Evolutionary conservation across 2,797 vertebrate species (phyloP).

Genomic region (Enoplosus armatus): DNA sequence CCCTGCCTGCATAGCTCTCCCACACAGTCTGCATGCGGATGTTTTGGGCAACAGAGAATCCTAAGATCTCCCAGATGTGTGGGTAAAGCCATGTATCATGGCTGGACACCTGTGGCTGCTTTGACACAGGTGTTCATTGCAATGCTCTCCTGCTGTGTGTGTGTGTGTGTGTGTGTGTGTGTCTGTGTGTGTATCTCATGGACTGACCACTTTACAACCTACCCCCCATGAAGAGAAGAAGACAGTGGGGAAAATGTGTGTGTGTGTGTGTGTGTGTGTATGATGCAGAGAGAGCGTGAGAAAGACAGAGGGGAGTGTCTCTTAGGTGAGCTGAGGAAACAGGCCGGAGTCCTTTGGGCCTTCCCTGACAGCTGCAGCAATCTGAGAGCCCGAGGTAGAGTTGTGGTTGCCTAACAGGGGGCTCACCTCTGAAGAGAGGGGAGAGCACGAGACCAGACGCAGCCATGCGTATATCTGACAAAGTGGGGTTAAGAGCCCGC

Average conservation of each 20-base stretch:
- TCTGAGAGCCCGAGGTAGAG: slow-evolving; percentile 59
- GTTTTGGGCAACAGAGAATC: slow-evolving; percentile 25
- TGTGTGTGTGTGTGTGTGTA: too few relatives aligned
- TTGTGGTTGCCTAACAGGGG: slow-evolving; percentile 39
- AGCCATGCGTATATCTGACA: slow-evolving; percentile 65
- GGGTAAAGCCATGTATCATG: neutral
- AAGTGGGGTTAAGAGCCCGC: slow-evolving; percentile 73
- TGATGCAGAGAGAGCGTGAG: slow-evolving; percentile 1
- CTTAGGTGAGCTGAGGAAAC: slow-evolving; percentile 51
- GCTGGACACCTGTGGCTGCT: slow-evolving; percentile 49
- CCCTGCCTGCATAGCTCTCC: slow-evolving; percentile 30
- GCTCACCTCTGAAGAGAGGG: slow-evolving; percentile 56
- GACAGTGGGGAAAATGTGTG: slow-evolving; percentile 22
- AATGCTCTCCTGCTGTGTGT: slow-evolving; percentile 16
- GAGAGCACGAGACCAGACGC: slow-evolving; percentile 52
- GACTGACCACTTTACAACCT: slow-evolving; percentile 43
- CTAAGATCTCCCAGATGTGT: slow-evolving; percentile 47
- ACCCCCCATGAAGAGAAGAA: slow-evolving; percentile 13
- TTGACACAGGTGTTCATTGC: slow-evolving; percentile 55
- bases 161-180: slow-evolving; percentile 7
- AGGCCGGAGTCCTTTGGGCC: slow-evolving; percentile 53
- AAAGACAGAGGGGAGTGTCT: slow-evolving; percentile 45
- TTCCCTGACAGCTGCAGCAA: slow-evolving; percentile 73
- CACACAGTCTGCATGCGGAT: slow-evolving; percentile 30
- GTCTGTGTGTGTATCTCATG: slow-evolving; percentile 21